These are phyloP conservation scores for Perizoma affinitatum DNA, from an alignment of 2,888 invertebrate species.

Conservation along the genomic window DNA sequence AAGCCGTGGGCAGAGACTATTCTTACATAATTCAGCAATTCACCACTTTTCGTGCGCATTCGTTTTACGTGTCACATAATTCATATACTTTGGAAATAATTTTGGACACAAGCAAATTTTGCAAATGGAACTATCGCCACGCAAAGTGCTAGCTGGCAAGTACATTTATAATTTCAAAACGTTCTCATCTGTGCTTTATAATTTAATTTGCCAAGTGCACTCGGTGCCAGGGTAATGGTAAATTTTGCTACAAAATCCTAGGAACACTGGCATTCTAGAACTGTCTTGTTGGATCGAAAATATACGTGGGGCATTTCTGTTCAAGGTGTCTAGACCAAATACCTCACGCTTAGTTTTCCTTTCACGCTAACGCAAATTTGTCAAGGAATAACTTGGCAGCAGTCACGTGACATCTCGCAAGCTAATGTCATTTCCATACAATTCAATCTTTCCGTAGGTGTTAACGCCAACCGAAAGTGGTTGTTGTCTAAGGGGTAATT, in stretches of 20 bases:
- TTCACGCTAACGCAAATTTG: no score
- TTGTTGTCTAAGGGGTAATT: no score
- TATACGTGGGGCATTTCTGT: no score
- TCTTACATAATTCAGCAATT: conserved; percentile 49
- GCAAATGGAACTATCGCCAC: conserved; percentile 13
- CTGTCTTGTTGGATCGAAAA: no score
- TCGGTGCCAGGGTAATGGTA: conserved; percentile 5
- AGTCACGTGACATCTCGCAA: no score
- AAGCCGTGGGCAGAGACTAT: no score
- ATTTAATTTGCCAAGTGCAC: conserved; percentile 23
- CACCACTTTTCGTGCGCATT: conserved; percentile 39
- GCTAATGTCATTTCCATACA: no score
- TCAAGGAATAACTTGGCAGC: no score
- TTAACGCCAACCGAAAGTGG: no score
- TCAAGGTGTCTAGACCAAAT: no score
- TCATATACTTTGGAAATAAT: conserved; percentile 28
- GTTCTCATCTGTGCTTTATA: conserved; percentile 18
- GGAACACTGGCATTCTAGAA: neutral
- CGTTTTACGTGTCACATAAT: conserved; percentile 32
- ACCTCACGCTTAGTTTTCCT: no score
- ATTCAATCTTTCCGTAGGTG: no score
- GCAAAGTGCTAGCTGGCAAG: conserved; percentile 18
- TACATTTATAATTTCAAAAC: conserved; percentile 21
- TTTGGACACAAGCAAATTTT: conserved; percentile 30
- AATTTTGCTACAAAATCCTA: conserved; percentile 6